phyloP scores from a whole-genome alignment of 2,888 invertebrate species.

The Tholera decimalis region DNA sequence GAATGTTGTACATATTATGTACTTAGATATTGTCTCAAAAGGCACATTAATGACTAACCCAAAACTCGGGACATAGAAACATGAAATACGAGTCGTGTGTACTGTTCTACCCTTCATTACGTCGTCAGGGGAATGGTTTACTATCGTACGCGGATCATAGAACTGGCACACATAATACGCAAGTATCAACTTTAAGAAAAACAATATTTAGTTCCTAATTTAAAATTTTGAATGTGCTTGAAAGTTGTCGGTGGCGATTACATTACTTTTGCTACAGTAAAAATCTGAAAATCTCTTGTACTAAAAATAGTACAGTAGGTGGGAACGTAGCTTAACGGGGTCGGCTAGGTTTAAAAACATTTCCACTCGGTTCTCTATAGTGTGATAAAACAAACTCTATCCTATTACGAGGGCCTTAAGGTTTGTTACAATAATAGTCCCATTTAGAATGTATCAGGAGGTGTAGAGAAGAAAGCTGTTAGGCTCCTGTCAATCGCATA shows the following conservation, averaged over 20 bases:
- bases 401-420: slow-evolving; percentile 36
- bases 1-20: slow-evolving; percentile 32
- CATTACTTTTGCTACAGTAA: background rate
- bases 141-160: slow-evolving; percentile 19
- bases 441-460: slow-evolving; percentile 20
- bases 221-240: background rate
- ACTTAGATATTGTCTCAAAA: slow-evolving; percentile 49
- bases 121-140: slow-evolving; percentile 52
- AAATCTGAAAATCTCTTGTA: background rate
- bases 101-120: slow-evolving; percentile 48
- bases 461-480: slow-evolving; percentile 19
- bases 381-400: slow-evolving; percentile 50
- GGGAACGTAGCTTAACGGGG: background rate
- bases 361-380: slow-evolving; percentile 16
- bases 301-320: background rate
- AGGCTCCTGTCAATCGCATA: background rate
- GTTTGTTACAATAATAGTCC: slow-evolving; percentile 42
- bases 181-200: slow-evolving; percentile 3
- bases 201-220: background rate
- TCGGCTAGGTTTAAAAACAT: slow-evolving; percentile 33
- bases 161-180: slow-evolving; percentile 15
- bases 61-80: slow-evolving; percentile 60
- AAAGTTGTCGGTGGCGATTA: background rate
- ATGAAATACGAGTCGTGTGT: slow-evolving; percentile 59
- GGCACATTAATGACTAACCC: slow-evolving; percentile 62